Evolutionary conservation across 1,140 invertebrate species (phyloP), one percentile per base, ranked within the genome.

Genomic region (Lepidotrigona ventralis): DNA sequence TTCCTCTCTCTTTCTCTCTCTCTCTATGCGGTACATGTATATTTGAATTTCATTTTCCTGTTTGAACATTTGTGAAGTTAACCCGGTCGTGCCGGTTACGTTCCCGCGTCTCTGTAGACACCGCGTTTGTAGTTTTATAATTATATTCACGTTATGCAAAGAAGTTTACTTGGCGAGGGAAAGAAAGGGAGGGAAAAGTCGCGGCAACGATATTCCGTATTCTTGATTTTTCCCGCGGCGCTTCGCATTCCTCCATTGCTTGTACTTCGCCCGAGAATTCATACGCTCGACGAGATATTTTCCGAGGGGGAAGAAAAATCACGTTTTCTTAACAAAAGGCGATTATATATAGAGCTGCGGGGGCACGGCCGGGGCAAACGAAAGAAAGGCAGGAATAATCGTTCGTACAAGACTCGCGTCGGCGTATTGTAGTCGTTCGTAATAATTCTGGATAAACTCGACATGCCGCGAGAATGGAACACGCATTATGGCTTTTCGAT

Each of bases 401-500:
- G 66, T 70, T 33, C 6, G 56, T 54, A 60, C 68, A 17, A 54
- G 68, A 2, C n/a, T 29, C 8, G 23, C 29, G 23, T 4, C 5
- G 64, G 54, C 19, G 53, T 33, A 33, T 51, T 53, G 56, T 73
- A 23, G 21, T 8, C 2, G n/a, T 9, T 51, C 9, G 53, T 14
- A 56, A 83, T 83, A 72, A 83, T 83, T 83, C 79, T 33, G 58
- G 46, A n/a, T 66, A 39, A 79, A 66, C 69, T 68, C 33, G 56
- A 39, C 73, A 83, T 79, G 75, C 82, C 56, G 26, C 6, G 3
- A n/a, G 29, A 80, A 80, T 53, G 63, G 70, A 84, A 75, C 60
- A 64, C 71, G 72, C 51, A 46, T 85, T 85, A 81, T 85, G 72
- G 79, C 66, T 63, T 85, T 71, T 71, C 83, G 64, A 84, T 84